Evolutionary conservation across 2,797 vertebrate species (phyloP).

Genomic region (Xenops minutus): DNA sequence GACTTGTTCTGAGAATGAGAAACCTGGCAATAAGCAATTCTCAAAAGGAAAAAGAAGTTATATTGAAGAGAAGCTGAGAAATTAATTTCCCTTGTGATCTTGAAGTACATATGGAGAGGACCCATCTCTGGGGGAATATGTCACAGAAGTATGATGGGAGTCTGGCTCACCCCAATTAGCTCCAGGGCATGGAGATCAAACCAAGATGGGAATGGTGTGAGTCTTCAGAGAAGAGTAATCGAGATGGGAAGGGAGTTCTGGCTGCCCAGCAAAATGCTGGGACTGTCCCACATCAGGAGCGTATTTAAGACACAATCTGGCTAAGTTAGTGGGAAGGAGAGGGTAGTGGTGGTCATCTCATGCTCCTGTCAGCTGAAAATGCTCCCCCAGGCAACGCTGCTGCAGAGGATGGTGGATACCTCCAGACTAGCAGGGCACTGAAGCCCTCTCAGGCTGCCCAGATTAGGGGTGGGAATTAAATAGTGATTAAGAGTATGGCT

Average conservation of each 20-base stretch:
- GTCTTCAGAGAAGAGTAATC: not conserved
- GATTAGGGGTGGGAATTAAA: not conserved
- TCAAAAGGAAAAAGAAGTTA: not conserved
- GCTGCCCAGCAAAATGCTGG: not conserved
- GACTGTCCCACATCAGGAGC: not conserved
- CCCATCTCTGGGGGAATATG: not conserved
- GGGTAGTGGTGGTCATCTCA: not conserved
- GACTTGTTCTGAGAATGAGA: not conserved
- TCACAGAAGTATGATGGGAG: accelerated
- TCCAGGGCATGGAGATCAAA: not conserved
- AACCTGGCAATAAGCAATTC: not conserved
- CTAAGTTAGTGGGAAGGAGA: not conserved
- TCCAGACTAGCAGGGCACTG: not conserved
- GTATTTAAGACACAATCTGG: not conserved
- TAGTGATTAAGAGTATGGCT: not conserved
- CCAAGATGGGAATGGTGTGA: not conserved
- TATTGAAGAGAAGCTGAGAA: not conserved
- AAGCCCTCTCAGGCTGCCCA: not conserved
- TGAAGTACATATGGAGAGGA: not conserved
- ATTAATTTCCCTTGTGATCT: not conserved
- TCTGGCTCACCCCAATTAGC: not conserved
- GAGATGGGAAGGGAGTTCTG: not conserved
- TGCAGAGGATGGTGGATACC: not conserved
- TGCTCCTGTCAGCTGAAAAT: not conserved
- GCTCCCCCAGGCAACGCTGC: not conserved